phyloP scores from a whole-genome alignment of 2,113 vertebrate species.

The Thermophis baileyi region DNA sequence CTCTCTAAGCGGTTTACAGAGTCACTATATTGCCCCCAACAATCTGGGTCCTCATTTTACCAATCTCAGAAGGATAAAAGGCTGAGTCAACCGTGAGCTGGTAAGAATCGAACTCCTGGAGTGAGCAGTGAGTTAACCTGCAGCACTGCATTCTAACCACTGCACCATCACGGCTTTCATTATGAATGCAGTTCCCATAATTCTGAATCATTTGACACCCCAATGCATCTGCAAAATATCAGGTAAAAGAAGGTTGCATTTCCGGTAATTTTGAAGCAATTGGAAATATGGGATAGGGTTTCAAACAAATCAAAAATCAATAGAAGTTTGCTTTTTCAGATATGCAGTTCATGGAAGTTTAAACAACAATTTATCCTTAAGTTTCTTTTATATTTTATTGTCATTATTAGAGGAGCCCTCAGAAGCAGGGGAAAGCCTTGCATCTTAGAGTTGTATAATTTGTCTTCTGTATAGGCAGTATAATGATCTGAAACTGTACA shows the following conservation, averaged over 20 bases:
- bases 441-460: neutral
- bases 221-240: neutral
- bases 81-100: too few species aligned
- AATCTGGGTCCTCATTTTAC: too few species aligned
- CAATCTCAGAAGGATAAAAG: too few species aligned
- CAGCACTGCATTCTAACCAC: too few species aligned
- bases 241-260: neutral
- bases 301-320: neutral
- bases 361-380: neutral
- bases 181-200: neutral
- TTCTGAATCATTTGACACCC: neutral
- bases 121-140: too few species aligned
- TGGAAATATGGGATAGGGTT: neutral
- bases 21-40: too few species aligned
- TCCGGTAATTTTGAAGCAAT: neutral
- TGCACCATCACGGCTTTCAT: too few species aligned
- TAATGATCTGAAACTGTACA: neutral
- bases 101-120: too few species aligned
- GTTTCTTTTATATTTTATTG: neutral
- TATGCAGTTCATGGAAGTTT: neutral
- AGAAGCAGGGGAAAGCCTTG: neutral
- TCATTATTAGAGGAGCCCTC: neutral
- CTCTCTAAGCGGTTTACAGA: too few species aligned
- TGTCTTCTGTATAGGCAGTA: neutral
- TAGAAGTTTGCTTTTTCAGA: neutral